Evolutionary conservation across 2,797 vertebrate species (phyloP), one percentile per base, ranked within the genome.

Genomic region (Falco rusticolus): DNA sequence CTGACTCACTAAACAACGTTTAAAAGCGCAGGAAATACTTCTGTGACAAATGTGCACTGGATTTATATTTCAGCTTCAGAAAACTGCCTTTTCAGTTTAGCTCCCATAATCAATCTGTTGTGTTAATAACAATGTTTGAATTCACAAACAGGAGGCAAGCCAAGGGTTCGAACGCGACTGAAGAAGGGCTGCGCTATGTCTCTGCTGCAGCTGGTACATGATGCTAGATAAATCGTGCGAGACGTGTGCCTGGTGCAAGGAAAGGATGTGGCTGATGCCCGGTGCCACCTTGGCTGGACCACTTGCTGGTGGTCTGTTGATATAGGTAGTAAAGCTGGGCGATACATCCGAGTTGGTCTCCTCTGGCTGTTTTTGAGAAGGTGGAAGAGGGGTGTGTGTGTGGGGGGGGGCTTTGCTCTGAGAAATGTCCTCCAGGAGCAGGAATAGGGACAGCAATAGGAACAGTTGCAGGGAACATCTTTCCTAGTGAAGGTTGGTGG

Each of bases 21-120:
- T 91, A 86, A 94, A 93, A 84, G 86, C 16, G 28, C 65, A 96
- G 92, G 88, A 96, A 96, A 81, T 68, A 86, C 64, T 65, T 65
- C 72, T 91, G 83, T 64, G 90, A 92, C 79, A 77, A 90, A 33
- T 57, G 59, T 7, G 0, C 28, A 6, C 72, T 34, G 89, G 81
- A 90, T 95, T 96, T 83, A n/a, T 69, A 14, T 72, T 95, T 81
- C 82, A 53, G 80, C 77, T 80, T 70, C 84, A 89, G 77, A 80
- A 94, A 93, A 69, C 66, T 34, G 5, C 51, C 89, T 90, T 47
- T 65, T 89, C 80, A 7, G 1, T 20, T 28, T 74, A 95, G 84
- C 78, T 95, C 59, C 61, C 51, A 6, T 29, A n/a, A 91, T 94
- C 90, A 76, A 74, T 87, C 51, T 82, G 5, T 84, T 95, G 84